Base-by-base conservation (phyloP, 2,888 invertebrate genomes). In the Cosmia trapezina region DNA sequence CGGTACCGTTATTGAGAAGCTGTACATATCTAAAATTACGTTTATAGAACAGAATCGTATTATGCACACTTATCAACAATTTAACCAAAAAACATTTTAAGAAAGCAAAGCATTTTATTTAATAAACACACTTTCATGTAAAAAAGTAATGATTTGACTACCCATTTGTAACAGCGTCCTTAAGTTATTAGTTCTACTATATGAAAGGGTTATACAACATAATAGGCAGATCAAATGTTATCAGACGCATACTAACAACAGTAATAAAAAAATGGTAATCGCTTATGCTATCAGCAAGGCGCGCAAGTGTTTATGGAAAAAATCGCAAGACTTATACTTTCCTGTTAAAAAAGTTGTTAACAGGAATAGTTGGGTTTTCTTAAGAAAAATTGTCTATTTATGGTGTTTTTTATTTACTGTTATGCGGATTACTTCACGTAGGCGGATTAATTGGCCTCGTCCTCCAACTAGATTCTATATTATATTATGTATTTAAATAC, bases 221-320 rank as follows among this genome's bases (percentile, higher is more conserved):
- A 66, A 56, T 37, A 81, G 28, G 54, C 41, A 45, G 64, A 69
- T 65, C 67, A 70, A 71, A 71, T 76, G 78, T 81, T 77, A 81
- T 72, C 78, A 69, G 17, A 53, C 43, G 22, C 54, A 47, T 60
- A 60, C 28, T 66, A 28, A 28, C 28, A 28, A 28, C 28, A 66
- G 63, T 66, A 66, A 49, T 65, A 66, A 67, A 72, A 33, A 69
- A 73, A 62, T 69, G 33, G 43, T 69, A 78, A 73, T 73, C 51
- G 69, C 73, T 61, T 56, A 41, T 63, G 59, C 59, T 73, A 70
- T 53, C 60, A 60, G 62, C 53, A 56, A 22, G 49, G n/a, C 12
- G 47, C 43, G 47, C 59, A 71, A 14, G 41, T 19, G 22, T 37
- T 33, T 60, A 53, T n/a, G 49, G 4, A 11, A 62, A 63, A 69